Conservation (phyloP, 2,113 vertebrate species). For the Archilochus colubris region DNA sequence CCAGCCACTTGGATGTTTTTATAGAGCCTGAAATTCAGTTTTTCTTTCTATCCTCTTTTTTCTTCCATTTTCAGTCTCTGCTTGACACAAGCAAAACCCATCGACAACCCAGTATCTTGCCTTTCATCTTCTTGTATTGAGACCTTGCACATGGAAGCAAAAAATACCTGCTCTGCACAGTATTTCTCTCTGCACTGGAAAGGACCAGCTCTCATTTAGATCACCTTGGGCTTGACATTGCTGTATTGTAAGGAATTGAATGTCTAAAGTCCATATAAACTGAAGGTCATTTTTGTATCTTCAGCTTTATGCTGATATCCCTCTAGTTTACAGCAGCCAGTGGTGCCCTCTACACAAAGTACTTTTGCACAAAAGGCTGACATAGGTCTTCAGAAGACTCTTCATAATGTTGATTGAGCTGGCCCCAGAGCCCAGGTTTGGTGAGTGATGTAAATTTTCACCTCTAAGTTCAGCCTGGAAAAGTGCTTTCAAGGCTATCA, state of each 20-base stretch:
- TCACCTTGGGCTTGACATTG: fast-evolving
- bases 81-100: neutral
- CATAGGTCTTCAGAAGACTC: neutral
- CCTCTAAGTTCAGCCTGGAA: constrained; percentile 41
- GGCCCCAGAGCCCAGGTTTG: neutral
- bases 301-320: neutral
- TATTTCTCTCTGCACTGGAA: neutral
- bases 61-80: neutral
- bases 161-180: neutral
- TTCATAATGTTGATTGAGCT: neutral
- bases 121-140: neutral
- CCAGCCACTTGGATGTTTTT: constrained; percentile 1
- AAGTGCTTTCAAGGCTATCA: constrained; percentile 33
- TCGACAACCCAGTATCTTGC: neutral
- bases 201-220: fast-evolving
- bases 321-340: neutral
- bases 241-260: neutral
- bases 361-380: neutral
- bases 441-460: constrained; percentile 38
- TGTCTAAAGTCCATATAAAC: neutral
- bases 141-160: neutral
- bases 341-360: neutral
- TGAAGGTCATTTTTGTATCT: neutral
- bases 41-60: neutral
- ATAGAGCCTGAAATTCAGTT: neutral